phyloP scores from a whole-genome alignment of 2,113 vertebrate genomes.

The Psilopsiagon aurifrons region DNA sequence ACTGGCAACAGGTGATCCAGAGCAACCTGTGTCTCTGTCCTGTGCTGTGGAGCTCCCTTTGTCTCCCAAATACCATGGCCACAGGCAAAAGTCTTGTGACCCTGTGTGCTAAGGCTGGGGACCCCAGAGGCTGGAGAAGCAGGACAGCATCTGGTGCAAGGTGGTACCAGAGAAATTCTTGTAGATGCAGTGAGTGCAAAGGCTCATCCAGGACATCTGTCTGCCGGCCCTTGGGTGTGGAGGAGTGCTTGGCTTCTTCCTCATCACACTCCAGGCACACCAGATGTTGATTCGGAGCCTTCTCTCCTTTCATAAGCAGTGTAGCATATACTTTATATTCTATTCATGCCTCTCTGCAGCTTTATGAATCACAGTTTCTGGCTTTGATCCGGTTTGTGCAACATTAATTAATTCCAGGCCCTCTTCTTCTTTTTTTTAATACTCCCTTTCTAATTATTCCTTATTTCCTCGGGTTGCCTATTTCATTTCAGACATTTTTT shows the following conservation, averaged over 20 bases:
- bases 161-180: not conserved
- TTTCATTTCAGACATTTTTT: not conserved
- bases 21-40: rapidly evolving
- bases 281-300: not conserved
- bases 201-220: not conserved
- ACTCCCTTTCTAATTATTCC: not conserved
- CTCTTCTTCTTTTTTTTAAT: not conserved
- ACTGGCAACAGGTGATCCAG: not conserved
- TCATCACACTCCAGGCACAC: not conserved
- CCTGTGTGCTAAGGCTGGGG: too few relatives aligned
- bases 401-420: not conserved
- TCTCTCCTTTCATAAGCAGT: not conserved
- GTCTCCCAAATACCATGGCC: rapidly evolving
- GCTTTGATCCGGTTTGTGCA: not conserved
- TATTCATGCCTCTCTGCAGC: not conserved
- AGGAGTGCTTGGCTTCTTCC: not conserved
- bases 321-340: not conserved
- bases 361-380: not conserved
- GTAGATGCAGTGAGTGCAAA: not conserved
- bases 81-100: not conserved
- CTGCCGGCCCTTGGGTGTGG: not conserved
- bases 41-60: not conserved
- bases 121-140: not conserved
- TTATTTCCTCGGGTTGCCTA: not conserved
- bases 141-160: not conserved